Evolutionary conservation across 2,888 invertebrate species (phyloP), one percentile per base, ranked within the genome.

Genomic region (Fabriciana adippe): DNA sequence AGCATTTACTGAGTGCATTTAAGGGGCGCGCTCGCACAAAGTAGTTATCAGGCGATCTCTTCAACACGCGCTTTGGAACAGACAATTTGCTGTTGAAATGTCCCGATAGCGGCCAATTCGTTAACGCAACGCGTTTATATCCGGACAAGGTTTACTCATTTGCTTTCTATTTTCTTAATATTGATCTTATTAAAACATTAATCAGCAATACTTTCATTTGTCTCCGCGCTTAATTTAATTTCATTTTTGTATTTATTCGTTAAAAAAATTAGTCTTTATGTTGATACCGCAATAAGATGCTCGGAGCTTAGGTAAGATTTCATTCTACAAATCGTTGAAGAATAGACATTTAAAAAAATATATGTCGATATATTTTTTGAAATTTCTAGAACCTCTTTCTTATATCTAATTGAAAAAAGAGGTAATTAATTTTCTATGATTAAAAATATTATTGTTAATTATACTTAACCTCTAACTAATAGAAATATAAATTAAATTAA

Each of bases 11-110:
- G 68, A 72, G 74, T 71, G 73, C 76, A 75, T 76, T 76, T 71
- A 75, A 73, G 73, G 72, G 73, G 74, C 67, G 35, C 35, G 66
- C 66, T 66, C 65, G 59, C 65, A 71, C 72, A 75, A 74, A 75
- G 71, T 66, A 59, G 47, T 72, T 77, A 78, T 78, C 77, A 65
- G 41, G 56, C 55, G 68, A 70, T 72, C 75, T 76, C 66, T 68
- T 71, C 74, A 70, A 72, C 72, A 71, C 73, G 74, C 75, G 76
- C 75, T 73, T 74, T 72, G 68, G 66, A 61, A 57, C 73, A 71
- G 72, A 75, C 76, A 77, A 78, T 78, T 76, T 77, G 78, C 73
- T 73, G 75, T 76, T 75, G 72, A 75, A 77, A 75, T 74, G 74
- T 75, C 73, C 68, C 70, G 76, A 76, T 76, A 75, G 68, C 71